A percentile compares a stretch with the other conserved stretches of the same genome.
Conservation (phyloP, 2,113 vertebrate species). For the Prolemur simus region DNA sequence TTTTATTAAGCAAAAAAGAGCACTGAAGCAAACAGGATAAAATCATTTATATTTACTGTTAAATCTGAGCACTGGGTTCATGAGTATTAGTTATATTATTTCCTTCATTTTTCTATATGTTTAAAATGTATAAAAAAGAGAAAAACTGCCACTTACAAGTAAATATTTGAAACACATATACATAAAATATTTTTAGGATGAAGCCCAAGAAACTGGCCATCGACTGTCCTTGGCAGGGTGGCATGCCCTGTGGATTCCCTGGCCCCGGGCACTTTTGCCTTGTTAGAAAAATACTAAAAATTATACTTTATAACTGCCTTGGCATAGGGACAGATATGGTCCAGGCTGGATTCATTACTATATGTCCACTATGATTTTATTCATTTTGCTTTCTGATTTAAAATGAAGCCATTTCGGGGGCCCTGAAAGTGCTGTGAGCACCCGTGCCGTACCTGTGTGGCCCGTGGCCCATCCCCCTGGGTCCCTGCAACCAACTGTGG, state of each 20-base stretch:
- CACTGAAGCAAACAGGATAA: neutral
- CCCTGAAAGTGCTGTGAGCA: neutral
- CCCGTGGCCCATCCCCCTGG: accelerated
- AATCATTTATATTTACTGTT: neutral
- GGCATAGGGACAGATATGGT: neutral
- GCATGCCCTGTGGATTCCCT: neutral
- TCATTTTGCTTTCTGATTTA: neutral
- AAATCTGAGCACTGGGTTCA: neutral
- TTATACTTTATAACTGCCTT: neutral
- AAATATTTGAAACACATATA: neutral
- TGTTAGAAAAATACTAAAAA: neutral
- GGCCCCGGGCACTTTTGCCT: neutral
- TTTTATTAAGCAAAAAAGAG: neutral
- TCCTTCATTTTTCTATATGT: neutral
- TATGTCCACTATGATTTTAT: neutral
- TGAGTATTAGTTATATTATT: neutral
- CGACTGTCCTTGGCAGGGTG: neutral
- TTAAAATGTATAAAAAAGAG: neutral
- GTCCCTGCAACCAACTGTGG: accelerated
- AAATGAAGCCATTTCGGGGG: neutral
- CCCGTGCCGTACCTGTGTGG: accelerated
- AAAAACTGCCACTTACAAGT: neutral
- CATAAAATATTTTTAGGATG: neutral
- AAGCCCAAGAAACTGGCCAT: neutral
- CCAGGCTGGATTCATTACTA: neutral